These are phyloP conservation scores for Umimayanthus kanabou DNA, from an alignment of 92 coral and sea anemone species.

Conservation along the genomic window DNA sequence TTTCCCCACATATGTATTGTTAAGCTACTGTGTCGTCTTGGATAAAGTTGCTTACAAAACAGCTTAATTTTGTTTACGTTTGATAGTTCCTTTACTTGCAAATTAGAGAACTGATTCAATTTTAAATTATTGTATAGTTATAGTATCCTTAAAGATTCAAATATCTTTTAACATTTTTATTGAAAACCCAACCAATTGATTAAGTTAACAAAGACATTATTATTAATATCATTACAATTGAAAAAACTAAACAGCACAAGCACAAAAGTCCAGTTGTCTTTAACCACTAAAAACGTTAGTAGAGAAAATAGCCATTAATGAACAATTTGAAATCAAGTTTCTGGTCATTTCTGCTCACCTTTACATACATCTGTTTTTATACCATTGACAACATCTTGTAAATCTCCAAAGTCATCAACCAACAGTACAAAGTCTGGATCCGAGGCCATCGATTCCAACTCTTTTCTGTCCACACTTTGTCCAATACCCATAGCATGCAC, in stretches of 20 bases:
- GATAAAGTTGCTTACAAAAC: too few relatives aligned
- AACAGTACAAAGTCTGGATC: slow-evolving; percentile 23
- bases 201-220: too few relatives aligned
- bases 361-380: slow-evolving; percentile 30
- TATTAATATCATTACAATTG: too few relatives aligned
- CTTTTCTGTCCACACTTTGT: background rate
- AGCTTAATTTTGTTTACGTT: too few relatives aligned
- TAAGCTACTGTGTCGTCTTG: too few relatives aligned
- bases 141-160: too few relatives aligned
- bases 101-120: too few relatives aligned
- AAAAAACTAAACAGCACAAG: background rate
- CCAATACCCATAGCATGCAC: slow-evolving; percentile 23
- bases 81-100: background rate
- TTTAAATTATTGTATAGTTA: too few relatives aligned
- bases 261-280: background rate
- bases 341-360: background rate
- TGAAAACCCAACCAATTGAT: too few relatives aligned
- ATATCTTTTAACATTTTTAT: too few relatives aligned
- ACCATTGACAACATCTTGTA: slow-evolving; percentile 24
- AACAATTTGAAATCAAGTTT: background rate
- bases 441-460: slow-evolving; percentile 15
- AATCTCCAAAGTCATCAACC: slow-evolving; percentile 15
- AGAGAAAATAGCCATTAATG: background rate
- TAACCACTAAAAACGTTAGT: background rate
- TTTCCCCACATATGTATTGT: too few relatives aligned